A percentile compares a stretch with the other conserved stretches of the same genome.
phyloP scores from a whole-genome alignment of 2,888 invertebrate genomes.

The Morpho helenor region DNA sequence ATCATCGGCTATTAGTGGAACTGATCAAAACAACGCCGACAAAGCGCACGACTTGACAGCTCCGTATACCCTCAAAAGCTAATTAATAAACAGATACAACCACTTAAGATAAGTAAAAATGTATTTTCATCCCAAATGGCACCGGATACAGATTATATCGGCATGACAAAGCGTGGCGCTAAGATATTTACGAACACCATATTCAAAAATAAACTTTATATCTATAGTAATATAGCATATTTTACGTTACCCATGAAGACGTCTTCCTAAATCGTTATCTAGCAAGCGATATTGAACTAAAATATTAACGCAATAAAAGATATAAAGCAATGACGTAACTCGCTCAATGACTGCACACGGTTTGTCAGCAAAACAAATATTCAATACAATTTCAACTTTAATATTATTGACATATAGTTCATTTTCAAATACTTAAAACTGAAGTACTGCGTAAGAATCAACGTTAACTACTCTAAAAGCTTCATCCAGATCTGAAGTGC shows the following conservation, averaged over 20 bases:
- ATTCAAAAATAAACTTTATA: constrained; percentile 35
- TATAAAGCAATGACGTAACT: constrained; percentile 31
- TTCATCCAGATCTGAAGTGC: constrained; percentile 65
- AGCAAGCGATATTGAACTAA: constrained; percentile 22
- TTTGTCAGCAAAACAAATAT: constrained; percentile 49
- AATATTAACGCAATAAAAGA: constrained; percentile 29
- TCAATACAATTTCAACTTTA: constrained; percentile 26
- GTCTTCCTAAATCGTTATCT: constrained; percentile 15
- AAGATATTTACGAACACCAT: constrained; percentile 37
- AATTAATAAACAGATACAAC: constrained; percentile 79
- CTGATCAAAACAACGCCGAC: constrained; percentile 51
- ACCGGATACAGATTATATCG: constrained; percentile 77
- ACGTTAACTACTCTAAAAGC: constrained; percentile 69
- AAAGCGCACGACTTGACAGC: constrained; percentile 76
- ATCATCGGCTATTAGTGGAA: constrained; percentile 63
- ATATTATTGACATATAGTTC: constrained; percentile 31
- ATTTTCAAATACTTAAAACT: constrained; percentile 34
- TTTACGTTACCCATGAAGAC: constrained; percentile 1
- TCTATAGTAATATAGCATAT: not conserved
- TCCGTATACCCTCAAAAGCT: constrained; percentile 65
- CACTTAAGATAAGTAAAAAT: constrained; percentile 79
- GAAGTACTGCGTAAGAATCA: constrained; percentile 61
- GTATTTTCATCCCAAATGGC: constrained; percentile 76
- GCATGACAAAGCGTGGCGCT: constrained; percentile 78
- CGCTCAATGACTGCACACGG: constrained; percentile 44